Conservation (phyloP, 1,140 invertebrate species). For the Archivesica marissinica region DNA sequence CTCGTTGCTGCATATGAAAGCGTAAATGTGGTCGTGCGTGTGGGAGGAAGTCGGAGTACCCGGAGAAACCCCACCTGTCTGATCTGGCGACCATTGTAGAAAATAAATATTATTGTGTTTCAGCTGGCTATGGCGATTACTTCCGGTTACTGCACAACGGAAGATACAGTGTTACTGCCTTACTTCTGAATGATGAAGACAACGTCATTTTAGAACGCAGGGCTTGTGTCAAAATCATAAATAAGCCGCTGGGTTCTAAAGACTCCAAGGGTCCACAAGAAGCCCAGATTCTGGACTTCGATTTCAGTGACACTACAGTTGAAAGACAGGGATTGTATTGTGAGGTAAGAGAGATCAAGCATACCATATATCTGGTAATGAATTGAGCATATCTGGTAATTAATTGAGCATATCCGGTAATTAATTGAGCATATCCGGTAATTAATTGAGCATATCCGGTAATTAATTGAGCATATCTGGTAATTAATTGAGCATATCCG, state of each 20-base stretch:
- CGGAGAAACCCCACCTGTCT: too few relatives aligned
- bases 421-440: too few relatives aligned
- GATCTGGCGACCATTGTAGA: too few relatives aligned
- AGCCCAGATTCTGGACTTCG: slow-evolving; percentile 64
- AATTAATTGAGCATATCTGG: too few relatives aligned
- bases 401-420: too few relatives aligned
- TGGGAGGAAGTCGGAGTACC: too few relatives aligned
- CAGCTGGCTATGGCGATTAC: slow-evolving; percentile 91
- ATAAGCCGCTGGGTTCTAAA: background rate
- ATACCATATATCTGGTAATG: too few relatives aligned
- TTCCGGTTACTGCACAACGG: slow-evolving; percentile 95
- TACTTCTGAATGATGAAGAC: background rate
- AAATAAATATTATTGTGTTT: slow-evolving; percentile 5
- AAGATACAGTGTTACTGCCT: slow-evolving; percentile 86
- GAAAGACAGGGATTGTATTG: background rate
- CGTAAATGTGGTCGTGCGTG: too few relatives aligned
- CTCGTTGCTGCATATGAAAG: too few relatives aligned
- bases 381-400: too few relatives aligned
- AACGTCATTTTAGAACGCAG: background rate
- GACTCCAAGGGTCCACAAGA: background rate
- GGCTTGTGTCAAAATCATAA: background rate
- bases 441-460: too few relatives aligned
- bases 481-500: too few relatives aligned
- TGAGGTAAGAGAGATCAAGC: background rate
- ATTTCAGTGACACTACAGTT: slow-evolving; percentile 13